Evolutionary conservation across 1,140 invertebrate species (phyloP).

Genomic region (Drosophila asahinai): DNA sequence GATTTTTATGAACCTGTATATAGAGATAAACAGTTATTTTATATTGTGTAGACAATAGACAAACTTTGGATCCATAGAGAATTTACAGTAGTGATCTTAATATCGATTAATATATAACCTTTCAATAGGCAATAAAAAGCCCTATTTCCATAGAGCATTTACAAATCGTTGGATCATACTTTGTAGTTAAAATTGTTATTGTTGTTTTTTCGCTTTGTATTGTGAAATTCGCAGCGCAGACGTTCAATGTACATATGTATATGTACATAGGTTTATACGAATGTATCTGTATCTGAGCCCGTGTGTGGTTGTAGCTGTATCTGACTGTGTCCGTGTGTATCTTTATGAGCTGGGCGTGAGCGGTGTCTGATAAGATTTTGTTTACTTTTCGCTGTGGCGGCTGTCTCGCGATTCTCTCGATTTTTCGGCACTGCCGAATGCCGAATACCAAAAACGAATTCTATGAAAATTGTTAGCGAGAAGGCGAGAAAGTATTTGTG

Average conservation of each 20-base stretch:
- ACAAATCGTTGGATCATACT: neutral
- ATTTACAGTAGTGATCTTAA: too few relatives aligned
- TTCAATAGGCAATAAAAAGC: too few relatives aligned
- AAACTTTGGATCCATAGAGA: too few relatives aligned
- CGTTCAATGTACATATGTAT: slow-evolving; percentile 24
- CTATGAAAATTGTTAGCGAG: slow-evolving; percentile 20
- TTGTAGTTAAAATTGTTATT: slow-evolving; percentile 5
- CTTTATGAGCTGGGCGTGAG: slow-evolving; percentile 57
- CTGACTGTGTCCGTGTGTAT: slow-evolving; percentile 14
- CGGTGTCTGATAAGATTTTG: slow-evolving; percentile 52
- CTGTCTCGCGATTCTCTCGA: slow-evolving; percentile 43
- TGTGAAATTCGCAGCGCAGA: slow-evolving; percentile 49
- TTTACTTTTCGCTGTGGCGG: slow-evolving; percentile 43
- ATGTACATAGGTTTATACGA: slow-evolving; percentile 10
- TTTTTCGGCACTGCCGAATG: slow-evolving; percentile 46
- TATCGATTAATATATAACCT: too few relatives aligned
- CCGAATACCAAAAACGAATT: slow-evolving; percentile 31
- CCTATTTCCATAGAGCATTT: slow-evolving; percentile 1
- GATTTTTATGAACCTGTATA: too few relatives aligned
- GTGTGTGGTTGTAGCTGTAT: slow-evolving; percentile 16
- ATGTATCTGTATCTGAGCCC: slow-evolving; percentile 21
- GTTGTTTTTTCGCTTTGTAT: slow-evolving; percentile 31
- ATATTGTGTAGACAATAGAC: too few relatives aligned
- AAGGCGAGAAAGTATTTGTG: slow-evolving; percentile 6
- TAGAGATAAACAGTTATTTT: too few relatives aligned